These are phyloP conservation scores for Trachelus iudaicus DNA, from an alignment of 2,888 invertebrate species.

Conservation along the genomic window DNA sequence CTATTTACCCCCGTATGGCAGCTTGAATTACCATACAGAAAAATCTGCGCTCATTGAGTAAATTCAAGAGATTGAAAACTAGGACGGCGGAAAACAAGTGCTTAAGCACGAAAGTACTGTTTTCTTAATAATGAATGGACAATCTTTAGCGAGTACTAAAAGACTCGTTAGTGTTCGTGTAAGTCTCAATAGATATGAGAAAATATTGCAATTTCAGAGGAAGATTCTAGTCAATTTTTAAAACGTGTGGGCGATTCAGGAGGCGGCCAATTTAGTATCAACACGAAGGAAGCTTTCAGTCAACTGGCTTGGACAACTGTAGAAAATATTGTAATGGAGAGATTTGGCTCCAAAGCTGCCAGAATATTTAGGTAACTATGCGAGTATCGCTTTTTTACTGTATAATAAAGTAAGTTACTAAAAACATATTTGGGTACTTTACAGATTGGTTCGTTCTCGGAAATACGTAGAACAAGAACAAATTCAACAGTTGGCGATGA, in stretches of 20 bases:
- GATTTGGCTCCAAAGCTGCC: slow-evolving; percentile 86
- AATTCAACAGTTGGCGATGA: slow-evolving; percentile 92
- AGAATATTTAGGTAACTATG: slow-evolving; percentile 78
- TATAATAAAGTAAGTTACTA: neutral
- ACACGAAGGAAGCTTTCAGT: slow-evolving; percentile 77
- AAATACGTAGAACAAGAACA: slow-evolving; percentile 91
- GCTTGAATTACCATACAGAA: too few relatives aligned
- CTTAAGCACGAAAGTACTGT: too few relatives aligned
- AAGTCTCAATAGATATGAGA: slow-evolving; percentile 1
- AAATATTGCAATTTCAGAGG: slow-evolving; percentile 68
- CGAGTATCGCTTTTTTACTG: neutral
- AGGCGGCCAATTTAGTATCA: slow-evolving; percentile 85
- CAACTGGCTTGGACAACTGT: slow-evolving; percentile 79
- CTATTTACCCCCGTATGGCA: too few relatives aligned
- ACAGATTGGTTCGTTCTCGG: slow-evolving; percentile 80
- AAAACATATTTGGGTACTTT: slow-evolving; percentile 16
- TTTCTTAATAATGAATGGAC: neutral
- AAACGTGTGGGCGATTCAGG: slow-evolving; percentile 82
- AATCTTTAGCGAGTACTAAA: neutral
- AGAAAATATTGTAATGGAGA: slow-evolving; percentile 85
- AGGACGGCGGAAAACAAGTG: too few relatives aligned
- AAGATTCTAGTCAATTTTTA: slow-evolving; percentile 83
- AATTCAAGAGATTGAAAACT: too few relatives aligned
- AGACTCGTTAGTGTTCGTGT: neutral
- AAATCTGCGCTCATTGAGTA: too few relatives aligned